A percentile compares a stretch with the other conserved stretches of the same genome.
These are phyloP conservation scores for Yoshiicerus persimilis DNA, from an alignment of 1,140 invertebrate species.

Conservation along the genomic window DNA sequence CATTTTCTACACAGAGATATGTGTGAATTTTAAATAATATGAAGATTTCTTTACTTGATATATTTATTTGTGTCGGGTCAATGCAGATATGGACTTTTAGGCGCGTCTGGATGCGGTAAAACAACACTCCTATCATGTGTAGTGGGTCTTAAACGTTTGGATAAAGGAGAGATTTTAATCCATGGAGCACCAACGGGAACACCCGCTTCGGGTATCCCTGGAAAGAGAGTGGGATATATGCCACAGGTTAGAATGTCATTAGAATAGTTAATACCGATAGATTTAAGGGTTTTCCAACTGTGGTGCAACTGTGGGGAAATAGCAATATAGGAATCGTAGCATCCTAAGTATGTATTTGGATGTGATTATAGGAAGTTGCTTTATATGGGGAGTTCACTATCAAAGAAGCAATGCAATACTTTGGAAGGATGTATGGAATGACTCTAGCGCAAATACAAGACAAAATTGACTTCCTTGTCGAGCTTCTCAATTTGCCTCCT, in stretches of 20 bases:
- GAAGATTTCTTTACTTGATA: background rate
- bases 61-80: background rate
- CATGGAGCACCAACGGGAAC: conserved; percentile 56
- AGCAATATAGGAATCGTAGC: too few species aligned
- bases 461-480: conserved; percentile 79
- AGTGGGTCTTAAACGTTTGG: conserved; percentile 53
- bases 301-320: too few species aligned
- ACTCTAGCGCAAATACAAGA: conserved; percentile 68
- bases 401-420: conserved; percentile 85
- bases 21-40: background rate
- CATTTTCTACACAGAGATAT: background rate
- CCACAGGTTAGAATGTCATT: conserved; percentile 57
- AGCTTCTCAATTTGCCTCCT: conserved; percentile 79
- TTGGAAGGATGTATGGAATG: conserved; percentile 86
- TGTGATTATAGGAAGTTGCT: conserved; percentile 75
- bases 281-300: too few species aligned
- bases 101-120: conserved; percentile 53
- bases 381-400: conserved; percentile 90
- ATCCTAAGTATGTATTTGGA: background rate
- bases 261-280: too few species aligned
- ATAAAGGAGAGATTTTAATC: conserved; percentile 53
- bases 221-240: conserved; percentile 72
- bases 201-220: conserved; percentile 54
- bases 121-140: conserved; percentile 56
- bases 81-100: conserved; percentile 55